Base-by-base conservation (phyloP, 2,797 vertebrate species). In the Hydrolagus colliei region DNA sequence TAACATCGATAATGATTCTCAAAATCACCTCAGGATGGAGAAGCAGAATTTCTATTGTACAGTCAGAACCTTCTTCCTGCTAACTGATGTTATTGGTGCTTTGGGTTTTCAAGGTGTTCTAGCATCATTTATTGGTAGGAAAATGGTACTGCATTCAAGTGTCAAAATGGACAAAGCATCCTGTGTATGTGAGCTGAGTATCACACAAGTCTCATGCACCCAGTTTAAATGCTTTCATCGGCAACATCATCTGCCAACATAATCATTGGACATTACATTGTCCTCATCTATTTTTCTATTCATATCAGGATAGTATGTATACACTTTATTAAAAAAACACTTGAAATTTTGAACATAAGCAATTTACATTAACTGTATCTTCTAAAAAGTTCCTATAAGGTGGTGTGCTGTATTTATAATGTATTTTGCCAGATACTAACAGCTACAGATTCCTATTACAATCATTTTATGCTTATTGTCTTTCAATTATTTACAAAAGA, bases 81-180 rank as follows among this genome's bases (percentile, higher is more conserved):
- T 79, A 79, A 79, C 12, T 79, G 41, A 12, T 79, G 11, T 22
- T 22, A 79, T 27, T 65, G 77, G 59, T 79, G 20, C 61, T 77
- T 12, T 63, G 32, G 13, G 4, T 14, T 68, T 82, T 82, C 79
- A 82, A 82, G 68, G 79, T 82, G 27, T 22, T 18, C 63, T 35
- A 82, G 79, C 79, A 82, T 68, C 63, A 82, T 68, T 82, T 67
- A 82, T 82, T 32, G 79, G 79, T 41, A 68, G 79, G 67, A 82
- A 18, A 35, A 32, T 20, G 63, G 79, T 20, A 82, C 32, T 82
- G 63, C 79, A 82, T 82, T 82, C 68, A 11, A 41, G 22, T 27
- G 14, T 1, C 32, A 27, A 14, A 32, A 4, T 79, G 63, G 14
- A 14, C 5, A 5, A 4, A 68, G 4, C 63, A 16, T 82, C 27